Conservation (phyloP, 2,888 invertebrate genomes). For the Eristalinus sepulchralis region DNA sequence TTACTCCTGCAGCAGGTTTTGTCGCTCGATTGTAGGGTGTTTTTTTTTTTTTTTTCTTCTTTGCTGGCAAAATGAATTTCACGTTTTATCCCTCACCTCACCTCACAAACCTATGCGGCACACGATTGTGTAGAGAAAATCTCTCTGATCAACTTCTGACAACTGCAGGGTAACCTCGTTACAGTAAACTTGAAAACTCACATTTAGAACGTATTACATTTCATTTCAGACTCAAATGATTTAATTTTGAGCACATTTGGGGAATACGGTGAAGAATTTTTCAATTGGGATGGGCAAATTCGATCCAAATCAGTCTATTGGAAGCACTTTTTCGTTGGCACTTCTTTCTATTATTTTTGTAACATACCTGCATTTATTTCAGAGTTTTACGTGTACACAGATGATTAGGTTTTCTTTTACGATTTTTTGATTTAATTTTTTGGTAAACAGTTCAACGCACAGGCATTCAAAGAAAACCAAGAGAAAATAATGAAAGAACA, state of each 20-base stretch:
- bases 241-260: neutral
- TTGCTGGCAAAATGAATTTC: neutral
- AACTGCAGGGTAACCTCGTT: slow-evolving; percentile 1
- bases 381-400: neutral
- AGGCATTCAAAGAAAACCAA: neutral
- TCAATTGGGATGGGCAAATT: neutral
- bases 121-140: neutral
- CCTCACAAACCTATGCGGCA: neutral
- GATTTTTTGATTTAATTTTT: neutral
- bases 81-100: neutral
- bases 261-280: neutral
- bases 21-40: neutral
- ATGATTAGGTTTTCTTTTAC: neutral
- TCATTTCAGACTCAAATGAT: neutral
- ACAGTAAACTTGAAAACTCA: neutral
- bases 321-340: neutral
- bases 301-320: neutral
- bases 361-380: slow-evolving; percentile 49
- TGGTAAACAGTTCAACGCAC: neutral
- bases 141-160: neutral
- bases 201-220: neutral
- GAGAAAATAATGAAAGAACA: slow-evolving; percentile 1
- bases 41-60: neutral
- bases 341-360: neutral
- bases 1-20: neutral